Evolutionary conservation across 1,140 invertebrate genomes (phyloP), one percentile per base, ranked within the genome.

Genomic region (Cotesia glomerata): DNA sequence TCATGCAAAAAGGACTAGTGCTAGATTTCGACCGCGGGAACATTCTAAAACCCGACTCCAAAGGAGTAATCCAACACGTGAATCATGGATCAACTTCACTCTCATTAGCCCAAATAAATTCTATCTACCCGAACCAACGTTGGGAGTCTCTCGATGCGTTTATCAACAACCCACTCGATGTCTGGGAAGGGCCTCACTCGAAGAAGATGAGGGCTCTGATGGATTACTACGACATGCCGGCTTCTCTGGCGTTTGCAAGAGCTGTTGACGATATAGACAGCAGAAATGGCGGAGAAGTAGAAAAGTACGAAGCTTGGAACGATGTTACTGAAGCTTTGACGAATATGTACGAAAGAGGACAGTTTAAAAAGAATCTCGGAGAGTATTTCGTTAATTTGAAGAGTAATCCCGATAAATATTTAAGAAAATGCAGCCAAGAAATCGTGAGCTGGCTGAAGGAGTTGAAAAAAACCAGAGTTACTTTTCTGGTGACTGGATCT

Each of bases 401-500:
- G 80, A 80, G 79, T 0, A 81, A 92, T 73, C 91, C 92, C 1
- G 82, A 88, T 1, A 89, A 90, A 75, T 95, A 91, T 82, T 85
- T 94, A 9, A 86, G 91, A 5, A 88, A 87, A 77, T 91, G 92
- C 76, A 89, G 88, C 71, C 63, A 80, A 2, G 82, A 88, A 39
- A 86, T 93, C 2, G 85, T 92, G 8, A 78, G 89, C 1, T 95
- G 93, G 93, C 85, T 95, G 32, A 76, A 78, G 73, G 80, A 89
- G 35, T 66, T 92, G 9, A 86, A 88, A 66, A 82, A 89, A 64
- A 86, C 88, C 5, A 91, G 91, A 71, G 88, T 89, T 66, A 85
- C 90, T 9, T 95, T 93, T 82, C 83, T 95, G 4, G 86, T 95
- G n/a, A 95, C 94, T 26, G 93, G 93, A 9, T 94, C 94, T 0